Conservation (phyloP, 1,140 invertebrate species). For the Sitophilus oryzae region DNA sequence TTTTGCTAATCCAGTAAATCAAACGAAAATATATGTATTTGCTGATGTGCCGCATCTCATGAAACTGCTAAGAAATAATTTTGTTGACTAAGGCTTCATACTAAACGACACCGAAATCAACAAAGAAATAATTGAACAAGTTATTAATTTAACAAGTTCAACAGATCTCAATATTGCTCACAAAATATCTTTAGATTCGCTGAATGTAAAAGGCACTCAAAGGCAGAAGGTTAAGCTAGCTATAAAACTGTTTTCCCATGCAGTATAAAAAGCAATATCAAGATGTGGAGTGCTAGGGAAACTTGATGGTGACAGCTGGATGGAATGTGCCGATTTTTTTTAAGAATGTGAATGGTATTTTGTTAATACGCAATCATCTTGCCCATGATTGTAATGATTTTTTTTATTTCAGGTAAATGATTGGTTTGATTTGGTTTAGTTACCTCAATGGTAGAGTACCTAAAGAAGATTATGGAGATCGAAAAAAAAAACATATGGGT, state of each 20-base stretch:
- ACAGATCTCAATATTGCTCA: conserved; percentile 22
- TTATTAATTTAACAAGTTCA: conserved; percentile 12
- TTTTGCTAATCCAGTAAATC: no score
- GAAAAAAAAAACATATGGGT: conserved; percentile 12
- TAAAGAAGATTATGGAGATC: conserved; percentile 6
- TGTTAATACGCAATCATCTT: no score
- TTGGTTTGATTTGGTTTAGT: conserved; percentile 11
- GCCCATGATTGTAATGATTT: no score
- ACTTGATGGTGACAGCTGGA: not conserved
- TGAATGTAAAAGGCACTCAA: conserved; percentile 10
- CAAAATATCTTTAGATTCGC: conserved; percentile 13
- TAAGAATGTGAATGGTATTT: not conserved
- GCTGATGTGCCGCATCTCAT: conserved; percentile 31
- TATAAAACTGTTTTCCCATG: no score
- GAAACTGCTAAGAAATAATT: conserved; percentile 32
- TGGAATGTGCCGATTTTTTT: conserved; percentile 1
- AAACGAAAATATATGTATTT: conserved; percentile 30
- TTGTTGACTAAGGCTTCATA: conserved; percentile 30
- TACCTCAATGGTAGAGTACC: conserved; percentile 10
- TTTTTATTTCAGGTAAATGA: no score
- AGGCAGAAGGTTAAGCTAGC: no score
- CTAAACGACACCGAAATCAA: conserved; percentile 18
- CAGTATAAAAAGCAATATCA: no score
- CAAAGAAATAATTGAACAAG: conserved; percentile 22
- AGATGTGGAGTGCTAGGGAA: not conserved